A percentile compares a stretch with the other conserved stretches of the same genome.
Evolutionary conservation across 2,888 invertebrate species (phyloP).

Genomic region (Unio delphinus): DNA sequence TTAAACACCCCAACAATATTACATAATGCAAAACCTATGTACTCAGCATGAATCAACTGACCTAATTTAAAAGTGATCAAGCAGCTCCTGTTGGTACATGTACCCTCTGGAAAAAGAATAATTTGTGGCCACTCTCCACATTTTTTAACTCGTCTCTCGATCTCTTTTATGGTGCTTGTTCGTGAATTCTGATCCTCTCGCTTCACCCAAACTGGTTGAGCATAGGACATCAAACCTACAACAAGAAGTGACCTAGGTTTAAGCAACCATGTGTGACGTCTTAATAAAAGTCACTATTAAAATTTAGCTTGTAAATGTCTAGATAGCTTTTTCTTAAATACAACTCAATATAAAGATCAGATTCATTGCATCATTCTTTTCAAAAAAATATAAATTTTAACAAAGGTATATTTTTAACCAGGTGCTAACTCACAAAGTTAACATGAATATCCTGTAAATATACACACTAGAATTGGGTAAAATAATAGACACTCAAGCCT

Average conservation of each 20-base stretch:
- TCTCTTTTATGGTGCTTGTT: slow-evolving; percentile 90
- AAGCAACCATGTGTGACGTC: too few species aligned
- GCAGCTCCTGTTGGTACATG: slow-evolving; percentile 94
- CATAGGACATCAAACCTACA: slow-evolving; percentile 89
- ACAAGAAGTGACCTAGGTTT: slow-evolving; percentile 1
- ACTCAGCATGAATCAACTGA: slow-evolving; percentile 15
- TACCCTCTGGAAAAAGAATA: slow-evolving; percentile 96
- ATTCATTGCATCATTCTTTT: background rate
- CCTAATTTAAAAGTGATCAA: slow-evolving; percentile 75
- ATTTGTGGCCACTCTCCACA: slow-evolving; percentile 90
- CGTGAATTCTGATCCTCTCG: slow-evolving; percentile 93
- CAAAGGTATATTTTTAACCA: background rate
- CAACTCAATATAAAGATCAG: background rate
- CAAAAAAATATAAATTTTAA: background rate
- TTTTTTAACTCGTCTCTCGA: slow-evolving; percentile 86
- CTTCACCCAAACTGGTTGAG: slow-evolving; percentile 95
- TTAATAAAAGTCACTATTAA: background rate
- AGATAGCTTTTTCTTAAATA: too few species aligned
- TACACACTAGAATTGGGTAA: too few species aligned
- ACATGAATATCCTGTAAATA: too few species aligned
- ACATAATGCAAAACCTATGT: too few species aligned
- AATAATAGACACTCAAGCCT: too few species aligned
- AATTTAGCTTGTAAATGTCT: background rate
- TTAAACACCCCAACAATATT: too few species aligned
- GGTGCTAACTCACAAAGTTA: too few species aligned